These are phyloP conservation scores for Polyommatus iphigenia DNA, from an alignment of 2,888 invertebrate species.

Conservation along the genomic window DNA sequence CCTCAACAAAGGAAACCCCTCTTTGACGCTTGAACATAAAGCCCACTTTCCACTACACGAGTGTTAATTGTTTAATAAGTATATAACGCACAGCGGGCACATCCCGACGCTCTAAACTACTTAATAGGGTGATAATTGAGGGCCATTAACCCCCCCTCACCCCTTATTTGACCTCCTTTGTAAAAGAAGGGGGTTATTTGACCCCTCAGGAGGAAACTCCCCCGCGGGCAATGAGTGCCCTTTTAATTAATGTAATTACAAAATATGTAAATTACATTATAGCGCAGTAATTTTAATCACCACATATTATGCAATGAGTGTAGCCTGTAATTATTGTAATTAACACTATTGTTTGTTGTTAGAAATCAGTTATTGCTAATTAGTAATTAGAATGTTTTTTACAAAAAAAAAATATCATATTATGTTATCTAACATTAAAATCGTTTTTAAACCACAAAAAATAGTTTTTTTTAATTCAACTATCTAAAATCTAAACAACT, in stretches of 20 bases:
- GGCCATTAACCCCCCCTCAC: slow-evolving; percentile 53
- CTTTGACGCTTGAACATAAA: background rate
- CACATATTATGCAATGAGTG: background rate
- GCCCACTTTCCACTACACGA: background rate
- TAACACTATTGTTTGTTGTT: background rate
- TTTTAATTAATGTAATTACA: slow-evolving; percentile 29
- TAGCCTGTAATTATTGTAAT: background rate
- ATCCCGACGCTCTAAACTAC: slow-evolving; percentile 63
- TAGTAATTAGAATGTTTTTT: background rate
- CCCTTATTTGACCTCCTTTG: background rate
- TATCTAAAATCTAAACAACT: no score
- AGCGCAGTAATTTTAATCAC: background rate
- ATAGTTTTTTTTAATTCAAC: no score
- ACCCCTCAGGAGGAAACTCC: slow-evolving; percentile 38
- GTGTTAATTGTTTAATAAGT: slow-evolving; percentile 26
- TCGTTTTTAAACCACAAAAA: no score
- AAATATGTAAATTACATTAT: slow-evolving; percentile 15
- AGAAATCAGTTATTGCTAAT: slow-evolving; percentile 1
- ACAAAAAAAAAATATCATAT: no score
- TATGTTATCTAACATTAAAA: no score
- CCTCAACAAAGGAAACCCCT: background rate
- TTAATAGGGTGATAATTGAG: slow-evolving; percentile 76
- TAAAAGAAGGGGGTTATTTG: background rate
- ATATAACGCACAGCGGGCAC: slow-evolving; percentile 48
- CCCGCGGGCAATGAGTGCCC: slow-evolving; percentile 35